A percentile compares a stretch with the other conserved stretches of the same genome.
Evolutionary conservation across 2,113 vertebrate species (phyloP).

Genomic region (Nyctereutes procyonoides): DNA sequence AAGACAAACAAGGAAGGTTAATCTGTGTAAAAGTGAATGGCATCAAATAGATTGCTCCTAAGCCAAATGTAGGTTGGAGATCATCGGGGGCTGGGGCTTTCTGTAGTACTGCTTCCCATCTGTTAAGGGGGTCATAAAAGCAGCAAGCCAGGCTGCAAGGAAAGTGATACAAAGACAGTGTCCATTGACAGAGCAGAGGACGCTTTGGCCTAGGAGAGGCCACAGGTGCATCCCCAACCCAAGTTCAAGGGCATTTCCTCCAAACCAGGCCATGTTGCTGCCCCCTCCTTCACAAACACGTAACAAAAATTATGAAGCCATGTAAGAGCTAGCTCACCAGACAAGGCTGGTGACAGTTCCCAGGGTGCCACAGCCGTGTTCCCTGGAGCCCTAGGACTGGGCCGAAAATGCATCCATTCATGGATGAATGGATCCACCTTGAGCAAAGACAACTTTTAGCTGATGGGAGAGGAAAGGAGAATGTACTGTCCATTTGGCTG

Average conservation of each 20-base stretch:
- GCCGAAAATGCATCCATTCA: background rate
- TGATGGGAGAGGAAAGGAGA: background rate
- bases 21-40: slow-evolving; percentile 30
- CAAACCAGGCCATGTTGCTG: background rate
- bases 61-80: slow-evolving; percentile 20
- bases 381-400: background rate
- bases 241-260: background rate
- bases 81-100: background rate
- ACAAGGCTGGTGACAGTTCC: background rate
- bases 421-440: background rate
- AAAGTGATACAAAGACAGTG: background rate
- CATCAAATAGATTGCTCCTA: background rate
- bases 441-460: background rate
- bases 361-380: accelerated
- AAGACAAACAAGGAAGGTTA: slow-evolving; percentile 49
- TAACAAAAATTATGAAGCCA: background rate
- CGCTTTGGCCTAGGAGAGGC: background rate
- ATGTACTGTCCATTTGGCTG: background rate
- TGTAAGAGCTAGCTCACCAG: background rate
- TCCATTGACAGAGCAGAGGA: background rate
- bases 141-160: background rate
- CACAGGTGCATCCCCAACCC: background rate
- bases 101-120: background rate
- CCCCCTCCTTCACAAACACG: background rate
- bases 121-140: background rate